Evolutionary conservation across 2,113 vertebrate species (phyloP), one percentile per base, ranked within the genome.

Genomic region (Campylomormyrus tamandua): DNA sequence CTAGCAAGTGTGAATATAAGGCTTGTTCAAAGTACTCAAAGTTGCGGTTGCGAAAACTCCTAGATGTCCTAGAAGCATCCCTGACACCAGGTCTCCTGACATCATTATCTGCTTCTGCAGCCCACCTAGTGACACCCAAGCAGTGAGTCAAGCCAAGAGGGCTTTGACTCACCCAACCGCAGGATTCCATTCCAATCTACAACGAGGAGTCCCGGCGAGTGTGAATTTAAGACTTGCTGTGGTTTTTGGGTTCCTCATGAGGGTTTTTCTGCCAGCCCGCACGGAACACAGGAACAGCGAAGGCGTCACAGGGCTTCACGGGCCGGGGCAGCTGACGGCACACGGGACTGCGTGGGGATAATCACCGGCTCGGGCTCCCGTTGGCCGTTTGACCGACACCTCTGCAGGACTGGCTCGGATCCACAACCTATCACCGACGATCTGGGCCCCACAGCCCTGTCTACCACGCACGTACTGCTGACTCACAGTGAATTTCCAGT

Each of bases 401-500:
- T 87, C 89, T 88, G 88, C 88, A n/a, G 89, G 77, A 50, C 42
- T 88, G 87, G 74, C 80, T 56, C n/a, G 0, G 31, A 24, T 27
- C 83, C 88, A 53, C 27, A 89, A 74, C 70, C 74, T 80, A 46
- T 83, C 86, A 70, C 83, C 31, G 35, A 58, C 87, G 50, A n/a
- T 83, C 77, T 53, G 39, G 77, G 48, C 50, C 17, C 80, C 42
- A 56, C 45, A 42, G 48, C 5, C 66, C 88, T 35, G 49, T 89
- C 89, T 49, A 42, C 35, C 87, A 84, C 49, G 58, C 39, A 70
- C 45, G 10, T 58, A 83, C 62, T 42, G 85, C 50, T 52, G 91
- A 91, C 91, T 91, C 92, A 92, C 92, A 89, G 89, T 90, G 87
- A 92, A 91, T 94, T 92, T 94, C 89, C 91, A 92, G 91, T 91